These are phyloP conservation scores for Rhyacophila brunnea DNA, from an alignment of 1,140 invertebrate genomes.

Conservation along the genomic window DNA sequence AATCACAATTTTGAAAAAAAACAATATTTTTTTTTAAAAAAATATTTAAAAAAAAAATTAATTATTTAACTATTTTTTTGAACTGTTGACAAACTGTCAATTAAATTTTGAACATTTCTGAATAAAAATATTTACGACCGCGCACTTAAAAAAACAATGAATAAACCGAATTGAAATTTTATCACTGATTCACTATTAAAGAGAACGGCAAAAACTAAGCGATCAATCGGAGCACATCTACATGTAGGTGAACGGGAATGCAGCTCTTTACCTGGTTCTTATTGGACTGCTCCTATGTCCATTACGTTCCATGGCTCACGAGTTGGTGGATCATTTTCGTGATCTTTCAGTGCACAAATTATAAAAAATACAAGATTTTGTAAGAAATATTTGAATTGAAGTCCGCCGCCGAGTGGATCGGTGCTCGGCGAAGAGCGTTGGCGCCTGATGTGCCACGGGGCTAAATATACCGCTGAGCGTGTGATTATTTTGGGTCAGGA, in stretches of 20 bases:
- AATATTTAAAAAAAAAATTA: background rate
- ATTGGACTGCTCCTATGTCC: slow-evolving; percentile 25
- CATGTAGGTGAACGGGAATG: slow-evolving; percentile 22
- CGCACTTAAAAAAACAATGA: slow-evolving; percentile 2
- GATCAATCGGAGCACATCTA: slow-evolving; percentile 3
- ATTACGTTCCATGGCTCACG: slow-evolving; percentile 30
- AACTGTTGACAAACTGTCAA: background rate
- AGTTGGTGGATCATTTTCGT: slow-evolving; percentile 32
- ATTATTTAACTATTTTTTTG: slow-evolving; percentile 6
- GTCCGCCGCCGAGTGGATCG: slow-evolving; percentile 30
- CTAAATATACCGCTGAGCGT: slow-evolving; percentile 56
- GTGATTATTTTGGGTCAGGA: slow-evolving; percentile 51
- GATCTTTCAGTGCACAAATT: slow-evolving; percentile 21
- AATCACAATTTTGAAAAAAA: background rate
- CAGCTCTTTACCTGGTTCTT: slow-evolving; percentile 31
- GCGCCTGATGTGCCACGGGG: slow-evolving; percentile 39
- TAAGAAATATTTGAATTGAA: slow-evolving; percentile 38
- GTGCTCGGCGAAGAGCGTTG: slow-evolving; percentile 35
- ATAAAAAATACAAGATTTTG: slow-evolving; percentile 13
- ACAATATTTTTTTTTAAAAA: background rate
- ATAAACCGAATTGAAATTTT: background rate
- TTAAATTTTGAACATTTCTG: background rate
- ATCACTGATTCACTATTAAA: slow-evolving; percentile 4
- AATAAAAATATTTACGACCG: background rate
- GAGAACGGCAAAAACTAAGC: slow-evolving; percentile 4